Evolutionary conservation across 2,888 invertebrate species (phyloP), one percentile per base, ranked within the genome.

Genomic region (Oscheius sp.): DNA sequence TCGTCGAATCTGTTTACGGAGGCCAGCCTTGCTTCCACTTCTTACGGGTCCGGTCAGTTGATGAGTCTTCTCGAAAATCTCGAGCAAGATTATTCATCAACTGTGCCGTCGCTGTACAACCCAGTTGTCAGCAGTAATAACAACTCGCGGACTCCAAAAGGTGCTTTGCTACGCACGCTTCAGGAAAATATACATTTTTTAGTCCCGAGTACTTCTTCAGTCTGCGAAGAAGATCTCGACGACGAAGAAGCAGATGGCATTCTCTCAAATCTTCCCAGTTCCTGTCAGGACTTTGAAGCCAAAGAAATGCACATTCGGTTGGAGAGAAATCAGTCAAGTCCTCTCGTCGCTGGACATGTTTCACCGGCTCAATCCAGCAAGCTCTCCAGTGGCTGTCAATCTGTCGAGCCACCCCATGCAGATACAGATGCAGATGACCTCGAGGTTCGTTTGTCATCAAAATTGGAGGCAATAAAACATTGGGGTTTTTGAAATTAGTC

Each of bases 171-270:
- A 29, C 27, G 6, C 15, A 15, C 0, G 15, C 8, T 27, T 50
- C n/a, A n/a, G 4, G 12, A 50, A n/a, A n/a, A n/a, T n/a, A n/a
- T n/a, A n/a, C 15, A 20, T 46, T 39, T 45, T 64, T 64, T 23
- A 65, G 65, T 55, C 45, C 65, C 65, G 45, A 53, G 65, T 33
- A 65, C 53, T 65, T 65, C 65, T 65, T 65, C 65, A 39, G 42
- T 52, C 29, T 64, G 52, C 39, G 52, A 65, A 52, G 65, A 65
- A 55, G 52, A 53, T 20, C 45, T 65, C 45, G 65, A 65, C 15
- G 64, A 65, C 34, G 65, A 65, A 52, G 65, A 65, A 45, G 65
- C 39, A 39, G 65, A 53, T 33, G 52, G 53, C 50, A 65, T 65
- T 25, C 65, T 65, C 53, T 45, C 45, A 3, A 46, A 65, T n/a